Conservation (phyloP, 2,797 vertebrate genomes). For the Tokudaia tokunoshimensis region DNA sequence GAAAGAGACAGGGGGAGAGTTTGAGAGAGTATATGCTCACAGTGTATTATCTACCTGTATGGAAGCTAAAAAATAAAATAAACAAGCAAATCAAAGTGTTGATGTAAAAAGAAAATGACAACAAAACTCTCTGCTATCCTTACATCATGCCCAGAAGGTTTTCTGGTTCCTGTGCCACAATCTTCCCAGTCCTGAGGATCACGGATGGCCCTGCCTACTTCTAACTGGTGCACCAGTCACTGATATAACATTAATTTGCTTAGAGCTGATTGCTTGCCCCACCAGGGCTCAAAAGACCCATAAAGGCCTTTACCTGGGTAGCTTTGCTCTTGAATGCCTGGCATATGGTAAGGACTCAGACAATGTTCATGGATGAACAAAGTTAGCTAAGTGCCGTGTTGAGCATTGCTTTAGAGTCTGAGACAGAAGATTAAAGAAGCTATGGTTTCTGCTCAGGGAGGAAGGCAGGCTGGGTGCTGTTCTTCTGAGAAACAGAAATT, state of each 20-base stretch:
- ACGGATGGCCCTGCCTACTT: neutral
- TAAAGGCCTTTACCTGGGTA: neutral
- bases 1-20: neutral
- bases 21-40: neutral
- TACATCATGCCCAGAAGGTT: neutral
- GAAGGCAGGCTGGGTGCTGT: neutral
- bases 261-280: neutral
- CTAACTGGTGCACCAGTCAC: neutral
- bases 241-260: neutral
- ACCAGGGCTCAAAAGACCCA: neutral
- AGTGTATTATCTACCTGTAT: neutral
- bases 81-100: neutral
- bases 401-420: neutral
- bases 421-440: neutral
- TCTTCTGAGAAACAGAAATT: neutral
- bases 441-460: neutral
- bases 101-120: neutral
- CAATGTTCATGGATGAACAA: neutral
- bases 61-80: neutral
- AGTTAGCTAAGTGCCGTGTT: fast-evolving
- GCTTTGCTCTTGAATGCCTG: neutral
- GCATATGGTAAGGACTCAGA: neutral
- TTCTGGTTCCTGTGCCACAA: neutral
- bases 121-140: neutral
- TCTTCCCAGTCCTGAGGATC: neutral